These are phyloP conservation scores for Epistrophe eligans DNA, from an alignment of 2,888 invertebrate species.

Conservation along the genomic window DNA sequence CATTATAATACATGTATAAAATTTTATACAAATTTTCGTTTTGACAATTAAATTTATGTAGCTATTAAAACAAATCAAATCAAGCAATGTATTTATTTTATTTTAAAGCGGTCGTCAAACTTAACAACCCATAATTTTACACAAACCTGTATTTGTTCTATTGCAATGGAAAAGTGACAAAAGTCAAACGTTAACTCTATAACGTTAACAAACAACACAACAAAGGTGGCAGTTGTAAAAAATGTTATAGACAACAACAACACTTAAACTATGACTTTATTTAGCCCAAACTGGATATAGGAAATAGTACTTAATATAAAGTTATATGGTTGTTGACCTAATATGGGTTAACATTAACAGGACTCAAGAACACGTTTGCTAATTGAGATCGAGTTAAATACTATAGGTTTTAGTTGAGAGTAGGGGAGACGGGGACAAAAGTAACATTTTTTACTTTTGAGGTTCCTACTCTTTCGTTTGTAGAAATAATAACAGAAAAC, in stretches of 20 bases:
- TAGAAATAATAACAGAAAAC: no score
- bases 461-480: no score
- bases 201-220: not conserved
- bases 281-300: no score
- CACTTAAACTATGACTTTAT: no score
- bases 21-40: not conserved
- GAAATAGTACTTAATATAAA: not conserved
- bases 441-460: no score
- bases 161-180: not conserved
- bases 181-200: not conserved
- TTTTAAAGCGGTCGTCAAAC: slow-evolving; percentile 5
- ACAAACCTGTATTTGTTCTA: not conserved
- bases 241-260: no score
- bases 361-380: not conserved
- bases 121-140: not conserved
- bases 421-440: no score
- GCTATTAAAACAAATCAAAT: not conserved
- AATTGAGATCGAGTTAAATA: not conserved
- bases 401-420: no score
- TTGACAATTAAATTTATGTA: not conserved
- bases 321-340: not conserved
- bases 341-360: not conserved
- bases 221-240: not conserved
- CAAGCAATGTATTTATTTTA: not conserved
- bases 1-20: not conserved